Evolutionary conservation across 2,888 invertebrate species (phyloP), one percentile per base, ranked within the genome.

Genomic region (Microchrysa polita): DNA sequence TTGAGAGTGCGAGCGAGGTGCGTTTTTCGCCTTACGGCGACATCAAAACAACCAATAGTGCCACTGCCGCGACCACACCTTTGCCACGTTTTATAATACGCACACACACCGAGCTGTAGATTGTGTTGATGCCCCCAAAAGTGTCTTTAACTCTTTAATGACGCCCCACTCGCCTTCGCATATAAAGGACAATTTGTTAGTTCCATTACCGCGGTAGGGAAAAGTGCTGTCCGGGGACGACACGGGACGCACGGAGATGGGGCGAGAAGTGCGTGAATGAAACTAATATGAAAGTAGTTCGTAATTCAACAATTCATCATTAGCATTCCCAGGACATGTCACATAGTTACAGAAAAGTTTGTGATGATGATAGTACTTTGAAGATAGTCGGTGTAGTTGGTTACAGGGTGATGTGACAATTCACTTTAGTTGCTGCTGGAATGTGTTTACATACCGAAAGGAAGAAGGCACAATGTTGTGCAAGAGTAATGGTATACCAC

Each of bases 241-340:
- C n/a, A n/a, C n/a, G n/a, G n/a, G n/a, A n/a, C n/a, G n/a, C n/a
- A n/a, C n/a, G n/a, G n/a, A n/a, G n/a, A n/a, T 34, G 10, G 20
- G 40, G 27, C 2, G 27, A n/a, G n/a, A n/a, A 34, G 67, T 67
- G 69, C 69, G 55, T 55, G 69, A 42, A 55, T 69, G 55, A 20
- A 22, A 40, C 40, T 42, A 69, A 55, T 69, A 20, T 27, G 57
- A 16, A 55, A 65, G 48, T 10, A 20, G 42, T 69, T 40, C 9
- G 40, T 55, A 69, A 57, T 55, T 55, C 57, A 69, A 69, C 69
- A 57, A 69, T 69, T 69, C 69, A 69, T 69, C 69, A 69, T 69
- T 69, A 57, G 52, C 55, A 69, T 69, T 69, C 55, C 69, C 69
- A 20, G 55, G 55, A 69, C 57, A 16, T 69, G 69, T 40, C 22